Evolutionary conservation across 2,113 vertebrate genomes (phyloP).

Genomic region (Raja brachyura): DNA sequence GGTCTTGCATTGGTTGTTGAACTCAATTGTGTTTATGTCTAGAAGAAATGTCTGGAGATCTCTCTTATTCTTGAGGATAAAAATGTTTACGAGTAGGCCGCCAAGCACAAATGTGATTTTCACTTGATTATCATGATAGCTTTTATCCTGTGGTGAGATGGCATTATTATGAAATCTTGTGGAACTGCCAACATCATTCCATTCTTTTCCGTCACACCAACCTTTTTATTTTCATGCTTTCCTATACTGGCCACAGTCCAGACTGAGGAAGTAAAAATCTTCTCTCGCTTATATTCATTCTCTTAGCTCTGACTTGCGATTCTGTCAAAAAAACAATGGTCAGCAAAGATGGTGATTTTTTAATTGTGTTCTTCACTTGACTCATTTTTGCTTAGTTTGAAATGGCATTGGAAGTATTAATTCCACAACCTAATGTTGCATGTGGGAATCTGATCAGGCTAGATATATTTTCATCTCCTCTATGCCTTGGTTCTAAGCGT

Average conservation of each 20-base stretch:
- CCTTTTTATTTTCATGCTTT: neutral
- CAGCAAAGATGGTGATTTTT: neutral
- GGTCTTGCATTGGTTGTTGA: neutral
- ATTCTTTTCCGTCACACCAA: neutral
- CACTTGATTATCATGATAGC: neutral
- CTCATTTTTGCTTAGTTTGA: neutral
- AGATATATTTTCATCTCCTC: neutral
- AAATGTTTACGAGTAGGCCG: neutral
- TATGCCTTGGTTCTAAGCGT: neutral
- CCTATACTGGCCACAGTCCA: neutral
- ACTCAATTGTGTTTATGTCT: neutral
- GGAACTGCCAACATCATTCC: neutral
- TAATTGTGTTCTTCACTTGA: neutral
- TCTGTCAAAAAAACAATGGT: neutral
- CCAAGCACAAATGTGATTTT: neutral
- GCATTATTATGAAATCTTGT: neutral
- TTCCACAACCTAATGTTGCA: neutral
- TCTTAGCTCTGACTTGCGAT: neutral
- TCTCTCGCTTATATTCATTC: neutral
- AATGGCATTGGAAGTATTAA: neutral
- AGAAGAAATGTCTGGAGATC: neutral
- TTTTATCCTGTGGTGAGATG: neutral
- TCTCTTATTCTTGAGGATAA: neutral
- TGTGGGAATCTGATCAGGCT: neutral
- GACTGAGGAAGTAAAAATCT: neutral